Conservation (phyloP, 1,140 invertebrate species). For the Rhyacophila brunnea region DNA sequence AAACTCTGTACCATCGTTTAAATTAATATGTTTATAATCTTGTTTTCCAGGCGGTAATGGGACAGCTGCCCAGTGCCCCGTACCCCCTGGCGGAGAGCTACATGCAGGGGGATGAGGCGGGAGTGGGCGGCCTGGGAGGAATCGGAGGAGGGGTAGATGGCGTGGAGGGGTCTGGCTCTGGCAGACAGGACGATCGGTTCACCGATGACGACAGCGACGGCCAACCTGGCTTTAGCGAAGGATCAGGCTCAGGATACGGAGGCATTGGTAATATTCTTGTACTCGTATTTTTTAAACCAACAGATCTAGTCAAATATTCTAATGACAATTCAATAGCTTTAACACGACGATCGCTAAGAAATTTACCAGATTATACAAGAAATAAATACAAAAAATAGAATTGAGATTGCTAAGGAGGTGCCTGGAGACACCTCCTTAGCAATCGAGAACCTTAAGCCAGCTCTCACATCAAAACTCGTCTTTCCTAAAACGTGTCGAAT, state of each 20-base stretch:
- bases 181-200: constrained; percentile 26
- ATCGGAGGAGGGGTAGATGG: constrained; percentile 45
- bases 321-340: neutral
- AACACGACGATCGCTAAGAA: neutral
- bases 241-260: constrained; percentile 20
- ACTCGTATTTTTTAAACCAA: neutral
- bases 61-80: constrained; percentile 39
- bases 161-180: constrained; percentile 45
- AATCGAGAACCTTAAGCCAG: too few species aligned
- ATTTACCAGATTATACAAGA: constrained; percentile 6
- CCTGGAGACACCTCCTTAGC: too few species aligned
- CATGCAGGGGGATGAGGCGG: constrained; percentile 52
- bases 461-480: too few species aligned
- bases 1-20: too few species aligned
- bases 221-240: constrained; percentile 1
- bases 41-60: constrained; percentile 42
- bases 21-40: too few species aligned
- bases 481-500: too few species aligned
- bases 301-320: neutral
- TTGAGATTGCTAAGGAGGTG: constrained; percentile 2
- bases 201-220: constrained; percentile 8
- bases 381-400: neutral
- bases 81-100: constrained; percentile 44
- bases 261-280: constrained; percentile 8
- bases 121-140: constrained; percentile 42